A percentile compares a stretch with the other conserved stretches of the same genome.
phyloP scores from a whole-genome alignment of 2,113 vertebrate genomes.

The Shinisaurus crocodilurus region DNA sequence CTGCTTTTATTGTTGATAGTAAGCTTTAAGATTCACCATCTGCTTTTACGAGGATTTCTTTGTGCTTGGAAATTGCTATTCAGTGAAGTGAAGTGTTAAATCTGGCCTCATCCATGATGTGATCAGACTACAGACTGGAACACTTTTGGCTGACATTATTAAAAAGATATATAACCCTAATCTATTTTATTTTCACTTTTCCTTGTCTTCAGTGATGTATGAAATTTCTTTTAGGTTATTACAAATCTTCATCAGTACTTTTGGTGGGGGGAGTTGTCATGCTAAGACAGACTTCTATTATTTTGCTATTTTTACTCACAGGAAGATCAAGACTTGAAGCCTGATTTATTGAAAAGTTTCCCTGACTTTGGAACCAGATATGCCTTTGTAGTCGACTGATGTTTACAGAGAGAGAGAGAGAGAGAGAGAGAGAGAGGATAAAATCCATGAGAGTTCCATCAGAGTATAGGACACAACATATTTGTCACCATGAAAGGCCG shows the following conservation, averaged over 20 bases:
- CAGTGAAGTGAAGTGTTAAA: constrained; percentile 75
- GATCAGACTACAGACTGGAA: constrained; percentile 63
- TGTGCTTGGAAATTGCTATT: constrained; percentile 68
- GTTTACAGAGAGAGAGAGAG: not conserved
- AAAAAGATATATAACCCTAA: constrained; percentile 61
- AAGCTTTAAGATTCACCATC: constrained; percentile 54
- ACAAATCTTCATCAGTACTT: constrained; percentile 62
- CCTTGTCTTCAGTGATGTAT: constrained; percentile 70
- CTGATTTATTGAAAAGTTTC: constrained; percentile 39
- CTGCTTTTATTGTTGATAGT: constrained; percentile 46
- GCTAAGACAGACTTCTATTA: constrained; percentile 28
- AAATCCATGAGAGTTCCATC: not conserved
- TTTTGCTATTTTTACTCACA: constrained; percentile 33
- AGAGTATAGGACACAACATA: not conserved
- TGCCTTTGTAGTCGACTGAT: not conserved
- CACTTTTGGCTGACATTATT: constrained; percentile 66
- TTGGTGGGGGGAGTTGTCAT: constrained; percentile 34
- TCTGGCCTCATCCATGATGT: constrained; percentile 61
- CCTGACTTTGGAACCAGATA: constrained; percentile 33
- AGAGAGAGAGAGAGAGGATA: not conserved
- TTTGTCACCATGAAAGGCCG: not conserved
- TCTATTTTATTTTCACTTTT: constrained; percentile 66
- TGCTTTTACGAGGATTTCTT: constrained; percentile 56
- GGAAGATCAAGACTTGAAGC: constrained; percentile 35
- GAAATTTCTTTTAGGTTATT: constrained; percentile 72